A percentile compares a stretch with the other conserved stretches of the same genome.
Conservation (phyloP, 2,888 invertebrate species). For the Lasioglossum villosulum region DNA sequence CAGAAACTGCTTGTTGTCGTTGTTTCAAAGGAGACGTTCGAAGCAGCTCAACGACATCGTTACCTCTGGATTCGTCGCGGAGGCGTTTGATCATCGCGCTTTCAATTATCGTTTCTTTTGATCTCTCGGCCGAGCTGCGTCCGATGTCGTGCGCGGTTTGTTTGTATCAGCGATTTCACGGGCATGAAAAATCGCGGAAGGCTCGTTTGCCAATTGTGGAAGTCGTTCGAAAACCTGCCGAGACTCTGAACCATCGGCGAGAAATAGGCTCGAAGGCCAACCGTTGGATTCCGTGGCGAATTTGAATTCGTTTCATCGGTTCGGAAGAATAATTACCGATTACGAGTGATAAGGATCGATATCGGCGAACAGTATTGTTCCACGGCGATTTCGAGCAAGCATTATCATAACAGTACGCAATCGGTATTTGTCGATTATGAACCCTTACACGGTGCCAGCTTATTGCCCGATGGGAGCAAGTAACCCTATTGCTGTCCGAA, state of each 20-base stretch:
- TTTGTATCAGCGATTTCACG: conserved; percentile 20
- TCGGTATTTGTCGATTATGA: conserved; percentile 52
- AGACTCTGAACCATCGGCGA: background rate
- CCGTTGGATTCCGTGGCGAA: background rate
- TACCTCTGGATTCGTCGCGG: conserved; percentile 14
- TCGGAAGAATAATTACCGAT: background rate
- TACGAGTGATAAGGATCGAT: conserved; percentile 1
- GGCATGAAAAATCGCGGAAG: conserved; percentile 1
- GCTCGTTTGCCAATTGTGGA: background rate
- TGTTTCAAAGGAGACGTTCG: conserved; percentile 37
- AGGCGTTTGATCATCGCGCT: conserved; percentile 40
- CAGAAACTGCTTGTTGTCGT: conserved; percentile 33
- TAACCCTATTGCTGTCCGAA: conserved; percentile 49
- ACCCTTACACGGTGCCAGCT: conserved; percentile 42
- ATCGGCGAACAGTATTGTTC: background rate
- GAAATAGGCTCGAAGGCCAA: background rate
- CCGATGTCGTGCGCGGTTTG: background rate
- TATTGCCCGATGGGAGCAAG: conserved; percentile 53
- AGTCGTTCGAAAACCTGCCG: background rate
- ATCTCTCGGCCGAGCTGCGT: conserved; percentile 23
- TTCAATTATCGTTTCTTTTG: conserved; percentile 56
- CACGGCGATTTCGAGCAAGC: background rate
- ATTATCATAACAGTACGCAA: conserved; percentile 51
- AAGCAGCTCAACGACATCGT: conserved; percentile 48
- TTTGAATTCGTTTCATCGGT: background rate